Evolutionary conservation across 2,888 invertebrate genomes (phyloP).

Genomic region (Agrilus cyanescens): DNA sequence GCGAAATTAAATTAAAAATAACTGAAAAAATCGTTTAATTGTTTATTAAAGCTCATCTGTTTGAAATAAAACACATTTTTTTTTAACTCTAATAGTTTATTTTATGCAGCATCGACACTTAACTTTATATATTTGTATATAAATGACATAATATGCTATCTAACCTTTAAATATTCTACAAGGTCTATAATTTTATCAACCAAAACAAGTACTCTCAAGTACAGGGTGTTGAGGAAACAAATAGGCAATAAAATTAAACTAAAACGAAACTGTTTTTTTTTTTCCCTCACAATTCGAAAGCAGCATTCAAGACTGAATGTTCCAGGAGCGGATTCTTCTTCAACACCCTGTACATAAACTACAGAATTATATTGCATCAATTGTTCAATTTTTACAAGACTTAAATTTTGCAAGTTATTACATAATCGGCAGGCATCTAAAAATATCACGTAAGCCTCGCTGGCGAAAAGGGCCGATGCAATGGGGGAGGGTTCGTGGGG

Average conservation of each 20-base stretch:
- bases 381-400: constrained; percentile 4
- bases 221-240: too few relatives aligned
- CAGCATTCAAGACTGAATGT: neutral
- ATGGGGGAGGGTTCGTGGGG: constrained; percentile 22
- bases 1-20: too few relatives aligned
- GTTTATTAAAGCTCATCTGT: too few relatives aligned
- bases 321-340: too few relatives aligned
- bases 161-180: neutral
- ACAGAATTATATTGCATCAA: constrained; percentile 7
- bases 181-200: neutral
- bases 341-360: neutral
- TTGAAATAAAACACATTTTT: too few relatives aligned
- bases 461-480: constrained; percentile 36
- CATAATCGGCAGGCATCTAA: constrained; percentile 10
- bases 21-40: too few relatives aligned
- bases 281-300: constrained; percentile 4
- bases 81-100: too few relatives aligned
- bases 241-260: constrained; percentile 4
- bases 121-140: neutral
- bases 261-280: constrained; percentile 1
- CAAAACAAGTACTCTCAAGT: neutral
- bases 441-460: constrained; percentile 36
- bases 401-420: neutral
- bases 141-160: neutral
- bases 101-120: too few relatives aligned